phyloP scores from a whole-genome alignment of 2,113 vertebrate genomes.

The Sclerurus mexicanus region DNA sequence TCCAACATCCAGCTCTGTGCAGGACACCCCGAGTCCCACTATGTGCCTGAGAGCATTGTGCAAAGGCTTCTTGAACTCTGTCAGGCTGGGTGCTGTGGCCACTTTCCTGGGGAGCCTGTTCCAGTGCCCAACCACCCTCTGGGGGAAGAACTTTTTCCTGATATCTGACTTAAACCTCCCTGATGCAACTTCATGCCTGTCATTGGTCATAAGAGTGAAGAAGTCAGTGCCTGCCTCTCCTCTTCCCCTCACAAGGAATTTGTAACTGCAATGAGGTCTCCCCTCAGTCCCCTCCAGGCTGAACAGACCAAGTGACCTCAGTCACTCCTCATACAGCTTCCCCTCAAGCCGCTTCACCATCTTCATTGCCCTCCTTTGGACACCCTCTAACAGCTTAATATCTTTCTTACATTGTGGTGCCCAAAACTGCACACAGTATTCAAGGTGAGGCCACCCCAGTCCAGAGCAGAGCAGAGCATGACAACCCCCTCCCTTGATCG shows the following conservation, averaged over 20 bases:
- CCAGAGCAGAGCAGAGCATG: neutral
- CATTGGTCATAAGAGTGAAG: neutral
- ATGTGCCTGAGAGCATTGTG: neutral
- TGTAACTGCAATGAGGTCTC: neutral
- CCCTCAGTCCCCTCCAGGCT: neutral
- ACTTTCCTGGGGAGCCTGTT: neutral
- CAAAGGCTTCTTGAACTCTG: neutral
- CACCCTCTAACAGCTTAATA: neutral
- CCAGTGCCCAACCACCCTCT: neutral
- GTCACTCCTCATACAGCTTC: rapidly evolving
- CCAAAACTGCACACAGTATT: neutral
- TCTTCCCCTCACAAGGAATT: neutral
- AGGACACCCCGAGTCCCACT: neutral
- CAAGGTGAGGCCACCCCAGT: neutral
- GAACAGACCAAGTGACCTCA: neutral
- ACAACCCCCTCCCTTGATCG: rapidly evolving
- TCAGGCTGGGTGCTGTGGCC: neutral
- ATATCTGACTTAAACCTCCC: neutral
- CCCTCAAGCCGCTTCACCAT: neutral
- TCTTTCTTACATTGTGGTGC: neutral
- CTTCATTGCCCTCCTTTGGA: neutral
- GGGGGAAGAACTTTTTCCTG: neutral
- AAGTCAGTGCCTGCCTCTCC: neutral
- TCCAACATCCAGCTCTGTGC: neutral
- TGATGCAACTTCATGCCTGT: neutral